Percentiles rank a stretch among this genome's conserved stretches.
phyloP scores from a whole-genome alignment of 2,888 invertebrate genomes.

The Stramonita haemastoma region DNA sequence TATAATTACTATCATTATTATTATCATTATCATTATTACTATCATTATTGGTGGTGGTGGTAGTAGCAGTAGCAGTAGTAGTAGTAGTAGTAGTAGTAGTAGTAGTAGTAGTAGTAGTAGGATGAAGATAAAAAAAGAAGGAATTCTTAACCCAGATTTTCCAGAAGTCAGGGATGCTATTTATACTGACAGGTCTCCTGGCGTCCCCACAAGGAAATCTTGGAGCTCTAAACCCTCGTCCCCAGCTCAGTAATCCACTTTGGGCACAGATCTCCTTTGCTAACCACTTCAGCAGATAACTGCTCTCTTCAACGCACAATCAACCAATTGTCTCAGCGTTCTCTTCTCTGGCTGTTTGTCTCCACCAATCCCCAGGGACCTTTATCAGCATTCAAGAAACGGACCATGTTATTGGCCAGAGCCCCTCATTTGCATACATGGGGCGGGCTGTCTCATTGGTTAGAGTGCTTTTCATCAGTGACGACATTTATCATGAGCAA shows the following conservation, averaged over 20 bases:
- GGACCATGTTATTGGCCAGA: conserved; percentile 5
- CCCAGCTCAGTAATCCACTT: too few relatives aligned
- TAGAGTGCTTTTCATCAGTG: conserved; percentile 16
- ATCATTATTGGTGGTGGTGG: too few relatives aligned
- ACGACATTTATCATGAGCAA: conserved; percentile 19
- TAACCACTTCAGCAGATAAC: neutral
- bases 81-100: too few relatives aligned
- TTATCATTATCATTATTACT: too few relatives aligned
- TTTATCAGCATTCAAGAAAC: neutral
- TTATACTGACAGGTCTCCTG: too few relatives aligned
- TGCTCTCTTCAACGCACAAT: neutral
- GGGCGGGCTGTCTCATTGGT: conserved; percentile 2
- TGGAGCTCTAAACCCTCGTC: too few relatives aligned
- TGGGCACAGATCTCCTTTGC: too few relatives aligned
- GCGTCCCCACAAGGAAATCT: neutral
- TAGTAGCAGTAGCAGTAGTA: too few relatives aligned
- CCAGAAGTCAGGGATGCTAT: too few relatives aligned
- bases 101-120: too few relatives aligned
- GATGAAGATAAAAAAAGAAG: neutral
- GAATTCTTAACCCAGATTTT: too few relatives aligned
- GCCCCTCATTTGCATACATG: conserved; percentile 20
- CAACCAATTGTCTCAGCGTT: neutral
- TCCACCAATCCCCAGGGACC: neutral
- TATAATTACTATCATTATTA: too few relatives aligned
- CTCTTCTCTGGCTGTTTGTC: neutral